Base-by-base conservation (phyloP, 2,888 invertebrate species). In the Ochropleura plecta region DNA sequence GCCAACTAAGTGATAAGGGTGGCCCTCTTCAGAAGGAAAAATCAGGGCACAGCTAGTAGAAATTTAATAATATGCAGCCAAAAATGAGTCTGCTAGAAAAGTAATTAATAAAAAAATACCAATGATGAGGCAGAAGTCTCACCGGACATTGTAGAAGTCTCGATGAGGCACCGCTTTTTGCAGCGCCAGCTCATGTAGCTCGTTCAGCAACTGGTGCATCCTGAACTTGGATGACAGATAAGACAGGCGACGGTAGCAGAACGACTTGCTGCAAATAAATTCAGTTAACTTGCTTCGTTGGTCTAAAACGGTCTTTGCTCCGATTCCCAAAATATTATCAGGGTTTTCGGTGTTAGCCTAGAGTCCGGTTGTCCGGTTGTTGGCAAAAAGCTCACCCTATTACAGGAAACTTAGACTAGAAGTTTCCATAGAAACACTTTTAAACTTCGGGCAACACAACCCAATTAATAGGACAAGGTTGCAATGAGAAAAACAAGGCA, bases 71-170 rank as follows among this genome's bases (percentile, higher is more conserved):
- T n/a, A n/a, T n/a, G n/a, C n/a, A n/a, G n/a, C n/a, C n/a, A 30
- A 30, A 30, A 60, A 60, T 44, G 62, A 44, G 44, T n/a, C n/a
- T 12, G n/a, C 7, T 62, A 12, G n/a, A 14, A 59, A 59, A 59
- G 16, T 40, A 3, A 14, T 62, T 14, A 0, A 20, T 18, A 44
- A 20, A 40, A 44, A 62, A 44, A 44, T 62, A 59, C n/a, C 44
- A 62, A 12, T 3, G 4, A 7, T 3, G 16, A 65, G 20, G 6
- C 48, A 30, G 0, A 64, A 30, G 5, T 55, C 59, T 78, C 97
- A 98, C 95, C 99, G 97, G 88, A 99, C 99, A 91, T 99, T 99
- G 94, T 99, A 99, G 96, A 99, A 99, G 96, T 99, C 99, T 73
- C 99, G 97, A 94, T 99, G 99, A 0, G 99, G 99, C 67, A 99